Conservation (phyloP, 2,113 vertebrate species). For the Phrynosoma blainvillii region DNA sequence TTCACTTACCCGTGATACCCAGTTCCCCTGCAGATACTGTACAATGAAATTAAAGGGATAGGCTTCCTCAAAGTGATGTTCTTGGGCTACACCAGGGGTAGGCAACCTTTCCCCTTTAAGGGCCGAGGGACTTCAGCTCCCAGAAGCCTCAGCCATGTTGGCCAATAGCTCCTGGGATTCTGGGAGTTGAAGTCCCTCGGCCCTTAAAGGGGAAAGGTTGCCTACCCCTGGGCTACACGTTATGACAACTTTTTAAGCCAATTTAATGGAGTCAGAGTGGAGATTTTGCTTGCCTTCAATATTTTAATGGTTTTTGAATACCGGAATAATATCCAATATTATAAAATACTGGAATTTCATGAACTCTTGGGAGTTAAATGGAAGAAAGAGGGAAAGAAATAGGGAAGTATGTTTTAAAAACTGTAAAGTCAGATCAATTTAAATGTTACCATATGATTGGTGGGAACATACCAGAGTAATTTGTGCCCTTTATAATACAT, state of each 20-base stretch:
- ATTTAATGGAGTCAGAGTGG: not conserved
- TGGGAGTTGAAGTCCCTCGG: too few relatives aligned
- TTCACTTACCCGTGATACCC: too few relatives aligned
- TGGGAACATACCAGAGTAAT: not conserved
- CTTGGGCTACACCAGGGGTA: not conserved
- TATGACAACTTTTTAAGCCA: not conserved
- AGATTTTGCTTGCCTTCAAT: not conserved
- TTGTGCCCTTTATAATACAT: not conserved
- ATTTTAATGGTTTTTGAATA: not conserved
- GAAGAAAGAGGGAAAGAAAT: too few relatives aligned
- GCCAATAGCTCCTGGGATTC: too few relatives aligned
- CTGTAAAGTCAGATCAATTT: not conserved
- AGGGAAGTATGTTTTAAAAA: not conserved
- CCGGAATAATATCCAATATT: too few relatives aligned
- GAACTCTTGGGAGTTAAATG: too few relatives aligned
- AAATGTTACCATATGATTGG: not conserved
- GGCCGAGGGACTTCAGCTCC: too few relatives aligned
- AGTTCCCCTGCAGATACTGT: too few relatives aligned
- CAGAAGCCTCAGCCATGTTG: too few relatives aligned
- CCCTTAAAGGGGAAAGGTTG: too few relatives aligned
- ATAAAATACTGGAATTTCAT: too few relatives aligned
- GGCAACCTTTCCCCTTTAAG: too few relatives aligned
- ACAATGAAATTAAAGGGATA: not conserved
- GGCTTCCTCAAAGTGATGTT: not conserved
- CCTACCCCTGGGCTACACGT: not conserved